These are phyloP conservation scores for Drosophila merina DNA, from an alignment of 2,888 invertebrate genomes.

Conservation along the genomic window DNA sequence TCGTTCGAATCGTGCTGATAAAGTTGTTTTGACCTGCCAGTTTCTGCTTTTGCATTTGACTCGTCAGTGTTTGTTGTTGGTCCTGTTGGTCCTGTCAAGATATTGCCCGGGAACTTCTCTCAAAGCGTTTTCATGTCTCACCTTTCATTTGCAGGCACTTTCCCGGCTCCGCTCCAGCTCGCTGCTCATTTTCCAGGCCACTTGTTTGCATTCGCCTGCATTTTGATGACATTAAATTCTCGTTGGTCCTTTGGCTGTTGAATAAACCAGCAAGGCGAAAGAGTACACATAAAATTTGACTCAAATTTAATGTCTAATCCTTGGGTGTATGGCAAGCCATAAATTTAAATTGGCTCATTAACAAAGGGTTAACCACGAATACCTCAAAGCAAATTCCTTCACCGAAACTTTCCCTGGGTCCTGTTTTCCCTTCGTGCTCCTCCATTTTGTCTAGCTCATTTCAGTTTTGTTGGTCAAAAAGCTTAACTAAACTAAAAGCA, in stretches of 20 bases:
- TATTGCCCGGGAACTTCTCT: conserved; percentile 54
- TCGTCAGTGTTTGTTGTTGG: conserved; percentile 41
- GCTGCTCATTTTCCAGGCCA: conserved; percentile 66
- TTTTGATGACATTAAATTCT: neutral
- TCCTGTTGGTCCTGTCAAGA: conserved; percentile 51
- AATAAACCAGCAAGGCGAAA: conserved; percentile 16
- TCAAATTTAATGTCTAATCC: conserved; percentile 27
- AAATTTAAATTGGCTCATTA: conserved; percentile 78
- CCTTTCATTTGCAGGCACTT: conserved; percentile 67
- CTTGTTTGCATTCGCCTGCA: conserved; percentile 42
- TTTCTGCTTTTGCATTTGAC: conserved; percentile 48
- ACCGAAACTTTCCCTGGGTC: conserved; percentile 17
- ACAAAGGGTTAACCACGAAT: conserved; percentile 70
- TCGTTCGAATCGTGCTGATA: conserved; percentile 50
- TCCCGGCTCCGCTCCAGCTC: conserved; percentile 6
- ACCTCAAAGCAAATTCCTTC: conserved; percentile 28
- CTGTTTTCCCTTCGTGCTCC: neutral
- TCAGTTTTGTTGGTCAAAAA: conserved; percentile 68
- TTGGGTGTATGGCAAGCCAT: conserved; percentile 30
- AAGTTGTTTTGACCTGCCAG: conserved; percentile 52
- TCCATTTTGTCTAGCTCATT: conserved; percentile 51
- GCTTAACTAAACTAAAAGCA: conserved; percentile 73
- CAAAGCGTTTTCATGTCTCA: conserved; percentile 48
- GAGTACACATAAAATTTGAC: conserved; percentile 6
- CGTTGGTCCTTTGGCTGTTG: conserved; percentile 3